phyloP scores from a whole-genome alignment of 1,140 invertebrate genomes.

The Antheraea pernyi region DNA sequence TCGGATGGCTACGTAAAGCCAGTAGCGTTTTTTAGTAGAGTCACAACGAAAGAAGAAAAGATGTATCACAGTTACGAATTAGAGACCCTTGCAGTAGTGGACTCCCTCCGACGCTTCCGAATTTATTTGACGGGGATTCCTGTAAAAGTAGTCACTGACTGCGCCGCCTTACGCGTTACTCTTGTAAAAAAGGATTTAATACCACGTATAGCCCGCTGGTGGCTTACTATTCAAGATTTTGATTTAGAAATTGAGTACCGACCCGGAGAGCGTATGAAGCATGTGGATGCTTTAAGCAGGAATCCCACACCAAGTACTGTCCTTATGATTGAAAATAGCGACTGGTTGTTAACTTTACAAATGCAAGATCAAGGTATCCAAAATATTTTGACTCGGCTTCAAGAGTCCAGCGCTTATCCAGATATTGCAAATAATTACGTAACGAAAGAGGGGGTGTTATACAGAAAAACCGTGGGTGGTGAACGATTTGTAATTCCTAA shows the following conservation, averaged over 20 bases:
- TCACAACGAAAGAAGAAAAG: conserved; percentile 50
- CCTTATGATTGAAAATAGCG: neutral
- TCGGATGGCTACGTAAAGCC: conserved; percentile 15
- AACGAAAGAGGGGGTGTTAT: conserved; percentile 11
- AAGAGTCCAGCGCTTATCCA: neutral
- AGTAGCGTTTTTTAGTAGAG: conserved; percentile 32
- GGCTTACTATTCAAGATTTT: conserved; percentile 45
- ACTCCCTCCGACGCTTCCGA: conserved; percentile 66
- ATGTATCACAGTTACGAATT: conserved; percentile 65
- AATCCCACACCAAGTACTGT: conserved; percentile 18
- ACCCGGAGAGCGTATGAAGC: conserved; percentile 16
- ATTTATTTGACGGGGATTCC: conserved; percentile 65
- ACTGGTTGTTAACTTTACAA: conserved; percentile 23
- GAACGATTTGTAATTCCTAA: conserved; percentile 33
- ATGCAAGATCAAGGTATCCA: conserved; percentile 7
- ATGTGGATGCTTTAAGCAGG: conserved; percentile 53
- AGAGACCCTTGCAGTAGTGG: conserved; percentile 71
- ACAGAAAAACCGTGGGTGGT: conserved; percentile 23
- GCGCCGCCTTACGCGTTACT: conserved; percentile 32
- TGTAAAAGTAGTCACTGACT: conserved; percentile 73
- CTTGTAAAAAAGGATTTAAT: conserved; percentile 46
- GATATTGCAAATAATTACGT: conserved; percentile 17
- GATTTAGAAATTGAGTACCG: conserved; percentile 26
- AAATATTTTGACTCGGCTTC: neutral
- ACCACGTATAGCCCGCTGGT: conserved; percentile 54